Base-by-base conservation (phyloP, 23 tunicate species). In the Botrylloides violaceus region DNA sequence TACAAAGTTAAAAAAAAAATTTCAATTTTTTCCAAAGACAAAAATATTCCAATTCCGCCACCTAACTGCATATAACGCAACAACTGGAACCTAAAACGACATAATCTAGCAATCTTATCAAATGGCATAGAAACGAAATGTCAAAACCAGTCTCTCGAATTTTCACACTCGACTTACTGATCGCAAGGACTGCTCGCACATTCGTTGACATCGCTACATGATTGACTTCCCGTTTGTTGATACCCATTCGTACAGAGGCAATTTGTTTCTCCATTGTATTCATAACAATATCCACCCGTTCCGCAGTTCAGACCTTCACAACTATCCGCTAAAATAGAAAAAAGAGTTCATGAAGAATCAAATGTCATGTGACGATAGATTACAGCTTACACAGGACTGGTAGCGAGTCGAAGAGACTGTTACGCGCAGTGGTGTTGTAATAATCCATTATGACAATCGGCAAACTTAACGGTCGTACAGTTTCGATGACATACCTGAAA, bases 371-470 rank as follows among this genome's bases (percentile, higher is more conserved):
- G 15, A 43, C 15, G 53, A n/a, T n/a, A n/a, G 15, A 43, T 43
- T 43, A 7, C 1, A 25, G 31, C 74, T 36, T 68, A 68, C 74
- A 39, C 24, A 68, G 58, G 9, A 68, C 58, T n/a, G 74, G 74
- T 43, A 19, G 7, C 4, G 74, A 35, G 0, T n/a, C 19, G 37
- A 68, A 68, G 12, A 68, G 28, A 19, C 25, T 25, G 36, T n/a
- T 18, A 5, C 74, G 56, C 1, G 47, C 58, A 37, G 36, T 68
- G 1, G 74, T 1, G 15, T n/a, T 4, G 57, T 68, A 68, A 43
- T 68, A 68, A 12, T 43, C 53, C 9, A 15, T 7, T 43, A 43
- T 43, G 12, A 43, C 53, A 15, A 43, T 15, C 9, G 15, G 12
- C 9, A 28, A 24, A 31, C 56, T 9, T 37, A 68, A 4, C 37